Evolutionary conservation across 2,797 vertebrate species (phyloP).

Genomic region (Malurus splendens): DNA sequence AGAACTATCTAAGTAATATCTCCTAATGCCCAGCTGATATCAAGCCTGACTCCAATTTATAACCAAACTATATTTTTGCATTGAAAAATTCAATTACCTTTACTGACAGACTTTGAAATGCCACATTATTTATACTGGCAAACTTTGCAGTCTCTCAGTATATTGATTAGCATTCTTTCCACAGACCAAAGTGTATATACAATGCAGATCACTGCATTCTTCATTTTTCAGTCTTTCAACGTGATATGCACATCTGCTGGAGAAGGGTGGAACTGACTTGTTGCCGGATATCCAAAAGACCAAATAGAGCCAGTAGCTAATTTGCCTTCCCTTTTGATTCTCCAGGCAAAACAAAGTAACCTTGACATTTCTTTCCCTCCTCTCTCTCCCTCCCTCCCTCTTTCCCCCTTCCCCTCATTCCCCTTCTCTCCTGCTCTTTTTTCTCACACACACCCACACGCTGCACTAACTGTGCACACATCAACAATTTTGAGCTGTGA

Average conservation of each 20-base stretch:
- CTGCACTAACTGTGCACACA: constrained; percentile 60
- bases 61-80: constrained; percentile 69
- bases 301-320: constrained; percentile 62
- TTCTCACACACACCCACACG: not conserved
- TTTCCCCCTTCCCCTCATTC: not conserved
- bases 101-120: constrained; percentile 74
- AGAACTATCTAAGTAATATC: constrained; percentile 71
- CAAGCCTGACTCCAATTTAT: constrained; percentile 69
- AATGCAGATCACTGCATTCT: constrained; percentile 71
- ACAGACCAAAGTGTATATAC: constrained; percentile 64
- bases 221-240: constrained; percentile 70
- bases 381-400: not conserved
- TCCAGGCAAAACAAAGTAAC: constrained; percentile 64
- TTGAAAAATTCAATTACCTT: constrained; percentile 75
- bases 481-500: constrained; percentile 76
- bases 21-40: constrained; percentile 69
- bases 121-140: constrained; percentile 71
- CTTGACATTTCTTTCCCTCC: constrained; percentile 70
- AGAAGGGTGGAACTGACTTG: constrained; percentile 29
- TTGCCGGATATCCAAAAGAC: constrained; percentile 59
- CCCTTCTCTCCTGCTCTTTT: not conserved
- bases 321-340: constrained; percentile 60
- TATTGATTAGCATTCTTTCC: constrained; percentile 72
- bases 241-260: constrained; percentile 56
- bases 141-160: constrained; percentile 61